These are phyloP conservation scores for Tachystola acroxantha DNA, from an alignment of 2,888 invertebrate species.

Conservation along the genomic window DNA sequence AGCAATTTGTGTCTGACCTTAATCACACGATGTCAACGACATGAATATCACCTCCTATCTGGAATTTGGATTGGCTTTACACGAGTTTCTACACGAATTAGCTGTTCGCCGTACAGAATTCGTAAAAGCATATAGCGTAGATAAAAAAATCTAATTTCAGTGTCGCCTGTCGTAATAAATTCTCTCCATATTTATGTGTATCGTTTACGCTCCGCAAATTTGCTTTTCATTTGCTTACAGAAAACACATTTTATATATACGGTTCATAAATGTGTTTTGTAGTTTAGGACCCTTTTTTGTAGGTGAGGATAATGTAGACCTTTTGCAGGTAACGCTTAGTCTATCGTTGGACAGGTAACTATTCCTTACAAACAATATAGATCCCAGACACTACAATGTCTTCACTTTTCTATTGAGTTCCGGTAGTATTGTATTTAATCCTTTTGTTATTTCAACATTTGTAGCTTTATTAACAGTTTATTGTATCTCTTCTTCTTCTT, in stretches of 20 bases:
- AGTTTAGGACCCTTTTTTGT: not conserved
- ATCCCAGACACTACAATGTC: too few species aligned
- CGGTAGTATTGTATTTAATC: too few species aligned
- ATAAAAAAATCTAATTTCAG: not conserved
- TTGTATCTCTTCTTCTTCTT: too few species aligned
- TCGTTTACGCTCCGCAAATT: slow-evolving; percentile 1
- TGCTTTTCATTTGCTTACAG: slow-evolving; percentile 1
- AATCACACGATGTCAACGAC: slow-evolving; percentile 4
- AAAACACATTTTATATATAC: not conserved
- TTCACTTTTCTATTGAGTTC: too few species aligned
- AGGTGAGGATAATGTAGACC: not conserved
- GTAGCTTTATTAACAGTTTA: too few species aligned
- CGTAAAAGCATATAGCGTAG: too few species aligned
- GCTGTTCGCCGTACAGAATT: too few species aligned
- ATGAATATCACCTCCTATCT: slow-evolving; percentile 2
- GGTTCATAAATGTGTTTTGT: not conserved
- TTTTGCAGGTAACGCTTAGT: not conserved
- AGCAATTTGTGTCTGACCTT: slow-evolving; percentile 8
- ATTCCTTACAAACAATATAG: too few species aligned
- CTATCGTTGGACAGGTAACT: too few species aligned
- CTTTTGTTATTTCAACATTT: too few species aligned
- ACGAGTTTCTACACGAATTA: too few species aligned
- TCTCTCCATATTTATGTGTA: not conserved
- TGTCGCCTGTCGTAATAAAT: slow-evolving; percentile 1
- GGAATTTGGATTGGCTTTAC: slow-evolving; percentile 1